Percentiles rank a stretch among this genome's conserved stretches.
Evolutionary conservation across 2,113 vertebrate species (phyloP).

Genomic region (Cinclus mexicanus): DNA sequence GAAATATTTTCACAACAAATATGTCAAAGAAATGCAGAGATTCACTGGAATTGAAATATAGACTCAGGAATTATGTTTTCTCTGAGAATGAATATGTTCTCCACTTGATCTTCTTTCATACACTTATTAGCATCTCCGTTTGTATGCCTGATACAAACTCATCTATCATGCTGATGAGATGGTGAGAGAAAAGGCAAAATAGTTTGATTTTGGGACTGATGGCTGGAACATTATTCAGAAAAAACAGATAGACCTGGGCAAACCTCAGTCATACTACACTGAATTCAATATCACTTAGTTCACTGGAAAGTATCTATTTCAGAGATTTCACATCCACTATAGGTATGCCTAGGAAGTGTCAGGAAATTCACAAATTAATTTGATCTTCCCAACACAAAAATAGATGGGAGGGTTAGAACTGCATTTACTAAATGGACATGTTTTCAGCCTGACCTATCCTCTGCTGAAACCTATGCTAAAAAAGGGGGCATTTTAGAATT

Average conservation of each 20-base stretch:
- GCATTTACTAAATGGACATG: background rate
- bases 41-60: background rate
- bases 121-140: background rate
- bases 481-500: background rate
- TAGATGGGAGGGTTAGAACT: background rate
- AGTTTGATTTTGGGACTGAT: background rate
- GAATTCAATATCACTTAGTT: background rate
- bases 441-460: background rate
- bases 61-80: background rate
- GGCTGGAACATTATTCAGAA: background rate
- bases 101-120: background rate
- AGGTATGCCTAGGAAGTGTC: background rate
- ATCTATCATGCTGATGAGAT: background rate
- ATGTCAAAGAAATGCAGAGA: background rate
- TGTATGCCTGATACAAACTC: background rate
- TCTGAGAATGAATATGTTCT: background rate
- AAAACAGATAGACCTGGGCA: background rate
- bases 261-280: background rate
- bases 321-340: background rate
- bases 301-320: background rate
- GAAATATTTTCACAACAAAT: slow-evolving; percentile 57
- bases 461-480: background rate
- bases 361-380: background rate
- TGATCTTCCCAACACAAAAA: background rate
- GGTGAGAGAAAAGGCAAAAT: background rate